Base-by-base conservation (phyloP, 1,140 invertebrate species). In the Drosophila miranda region DNA sequence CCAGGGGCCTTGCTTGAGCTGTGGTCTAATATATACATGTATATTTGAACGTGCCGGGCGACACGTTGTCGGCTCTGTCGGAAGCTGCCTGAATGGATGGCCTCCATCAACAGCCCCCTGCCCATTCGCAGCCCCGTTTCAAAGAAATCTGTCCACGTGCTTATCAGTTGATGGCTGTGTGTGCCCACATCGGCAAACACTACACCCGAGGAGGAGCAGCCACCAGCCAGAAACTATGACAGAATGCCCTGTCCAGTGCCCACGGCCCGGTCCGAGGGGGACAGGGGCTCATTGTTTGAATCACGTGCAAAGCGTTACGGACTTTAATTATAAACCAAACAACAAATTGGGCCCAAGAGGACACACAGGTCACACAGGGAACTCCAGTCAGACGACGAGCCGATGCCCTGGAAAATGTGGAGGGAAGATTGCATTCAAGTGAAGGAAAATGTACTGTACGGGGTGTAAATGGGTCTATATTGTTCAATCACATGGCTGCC, bases 81-180 rank as follows among this genome's bases (percentile, higher is more conserved):
- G 30, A 14, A 52, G 58, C 54, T 60, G 78, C 54, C 57, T 59
- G 57, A 19, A 8, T 21, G 59, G 8, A 30, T 56, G 50, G 28
- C 13, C 57, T 43, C 57, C 28, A 16, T 21, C 26, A 16, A 19
- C 19, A 19, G 19, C 3, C 38, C 14, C 1, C 3, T 34, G 0
- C 2, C 34, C 34, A 38, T 13, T 1, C 34, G 11, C 11, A 38
- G 13, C 2, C 34, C 34, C 34, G 13, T 38, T 38, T 44, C 13
- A 30, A 30, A 21, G 54, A 62, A 60, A 57, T 26, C 51, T 64
- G 61, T 30, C 44, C 80, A 78, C 80, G 70, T 82, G 79, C 70
- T 78, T 53, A 45, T 63, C 57, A 62, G 46, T 23, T 51, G 34
- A 38, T 38, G 38, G 41, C 11, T 13, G 28, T 60, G 11, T 38